A percentile compares a stretch with the other conserved stretches of the same genome.
Conservation (phyloP, 2,888 invertebrate species). For the Chamaedrilus cognettii region DNA sequence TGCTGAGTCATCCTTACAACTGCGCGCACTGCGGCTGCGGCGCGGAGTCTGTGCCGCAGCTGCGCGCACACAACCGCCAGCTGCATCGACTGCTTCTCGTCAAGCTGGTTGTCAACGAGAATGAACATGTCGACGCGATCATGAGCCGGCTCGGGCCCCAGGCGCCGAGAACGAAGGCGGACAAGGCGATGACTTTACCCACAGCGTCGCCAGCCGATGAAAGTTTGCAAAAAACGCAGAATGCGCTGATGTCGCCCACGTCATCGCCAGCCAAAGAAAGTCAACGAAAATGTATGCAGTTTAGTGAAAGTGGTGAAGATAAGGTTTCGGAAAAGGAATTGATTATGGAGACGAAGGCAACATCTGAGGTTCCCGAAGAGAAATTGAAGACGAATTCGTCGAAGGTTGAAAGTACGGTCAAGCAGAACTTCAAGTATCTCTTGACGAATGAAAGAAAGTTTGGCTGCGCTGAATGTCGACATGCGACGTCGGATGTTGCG, state of each 20-base stretch:
- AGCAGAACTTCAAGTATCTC: conserved; percentile 18
- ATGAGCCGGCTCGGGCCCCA: conserved; percentile 12
- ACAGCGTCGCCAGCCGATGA: not conserved
- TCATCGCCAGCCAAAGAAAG: no score
- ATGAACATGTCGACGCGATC: not conserved
- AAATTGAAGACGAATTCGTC: not conserved
- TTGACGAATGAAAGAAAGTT: conserved; percentile 10
- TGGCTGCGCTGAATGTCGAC: conserved; percentile 7
- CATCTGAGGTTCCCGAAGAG: no score
- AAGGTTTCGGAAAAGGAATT: not conserved
- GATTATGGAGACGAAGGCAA: not conserved
- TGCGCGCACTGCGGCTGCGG: conserved; percentile 9
- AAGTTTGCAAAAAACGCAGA: not conserved
- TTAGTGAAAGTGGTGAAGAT: no score
- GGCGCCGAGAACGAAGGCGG: conserved; percentile 11
- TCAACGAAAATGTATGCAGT: no score
- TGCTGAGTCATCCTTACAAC: conserved; percentile 15
- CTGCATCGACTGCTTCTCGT: conserved; percentile 7
- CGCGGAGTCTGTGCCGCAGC: conserved; percentile 2
- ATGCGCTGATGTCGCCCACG: not conserved
- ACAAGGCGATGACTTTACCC: not conserved
- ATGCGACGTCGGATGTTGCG: not conserved
- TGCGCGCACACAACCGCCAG: conserved; percentile 4
- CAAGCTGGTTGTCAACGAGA: conserved; percentile 12
- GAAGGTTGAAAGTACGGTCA: not conserved